Evolutionary conservation across 2,888 invertebrate species (phyloP).

Genomic region (Holacanthella duospinosa): DNA sequence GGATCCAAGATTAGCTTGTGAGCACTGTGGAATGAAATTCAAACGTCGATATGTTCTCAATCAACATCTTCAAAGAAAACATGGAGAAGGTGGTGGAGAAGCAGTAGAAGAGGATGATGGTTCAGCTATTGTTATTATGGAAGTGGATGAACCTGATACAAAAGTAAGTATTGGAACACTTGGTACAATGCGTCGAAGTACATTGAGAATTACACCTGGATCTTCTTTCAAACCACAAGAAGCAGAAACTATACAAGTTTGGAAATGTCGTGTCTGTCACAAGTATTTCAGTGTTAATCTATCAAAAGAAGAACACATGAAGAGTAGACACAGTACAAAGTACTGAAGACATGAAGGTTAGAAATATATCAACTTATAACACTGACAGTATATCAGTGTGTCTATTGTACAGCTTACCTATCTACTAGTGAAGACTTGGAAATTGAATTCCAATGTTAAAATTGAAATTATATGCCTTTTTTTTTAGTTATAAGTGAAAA

Average conservation of each 20-base stretch:
- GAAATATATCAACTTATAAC: too few relatives aligned
- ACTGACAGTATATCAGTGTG: too few relatives aligned
- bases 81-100: not conserved
- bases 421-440: too few relatives aligned
- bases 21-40: not conserved
- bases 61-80: not conserved
- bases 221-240: not conserved
- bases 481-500: too few relatives aligned
- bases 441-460: too few relatives aligned
- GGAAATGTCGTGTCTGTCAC: not conserved
- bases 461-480: too few relatives aligned
- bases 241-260: not conserved
- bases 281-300: conserved; percentile 1
- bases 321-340: not conserved
- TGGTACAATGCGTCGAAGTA: not conserved
- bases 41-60: not conserved
- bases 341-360: too few relatives aligned
- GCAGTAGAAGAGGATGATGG: not conserved
- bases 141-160: not conserved
- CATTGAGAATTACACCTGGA: not conserved
- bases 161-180: not conserved
- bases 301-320: not conserved
- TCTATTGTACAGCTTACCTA: too few relatives aligned
- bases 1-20: not conserved
- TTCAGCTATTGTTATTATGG: not conserved